Evolutionary conservation across 2,113 vertebrate species (phyloP).

Genomic region (Dicaeum eximium): DNA sequence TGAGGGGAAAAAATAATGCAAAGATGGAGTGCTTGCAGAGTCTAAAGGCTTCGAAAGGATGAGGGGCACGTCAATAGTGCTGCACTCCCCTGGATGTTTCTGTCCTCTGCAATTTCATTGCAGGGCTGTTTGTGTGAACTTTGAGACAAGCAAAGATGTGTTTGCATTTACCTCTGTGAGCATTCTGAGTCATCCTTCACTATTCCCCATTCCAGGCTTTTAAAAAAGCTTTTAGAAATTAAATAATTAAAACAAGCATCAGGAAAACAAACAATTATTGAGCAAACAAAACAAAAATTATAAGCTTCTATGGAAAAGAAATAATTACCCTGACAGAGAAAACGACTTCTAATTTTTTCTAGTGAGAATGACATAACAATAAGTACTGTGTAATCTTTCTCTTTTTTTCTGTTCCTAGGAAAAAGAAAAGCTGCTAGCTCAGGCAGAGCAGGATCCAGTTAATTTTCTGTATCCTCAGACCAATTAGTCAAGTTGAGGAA

Average conservation of each 20-base stretch:
- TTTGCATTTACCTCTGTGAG: background rate
- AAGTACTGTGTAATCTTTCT: background rate
- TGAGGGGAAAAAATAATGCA: background rate
- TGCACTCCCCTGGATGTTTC: accelerated
- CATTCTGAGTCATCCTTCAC: background rate
- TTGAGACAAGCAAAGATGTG: background rate
- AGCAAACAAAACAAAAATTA: background rate
- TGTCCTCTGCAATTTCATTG: background rate
- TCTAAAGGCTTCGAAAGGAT: background rate
- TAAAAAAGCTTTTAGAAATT: background rate
- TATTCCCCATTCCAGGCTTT: background rate
- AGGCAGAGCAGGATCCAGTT: background rate
- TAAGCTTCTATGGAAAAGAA: background rate
- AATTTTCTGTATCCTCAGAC: background rate
- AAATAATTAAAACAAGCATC: background rate
- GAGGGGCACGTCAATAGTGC: accelerated
- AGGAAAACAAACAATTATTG: background rate
- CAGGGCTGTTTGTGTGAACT: background rate
- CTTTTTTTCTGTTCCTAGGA: background rate
- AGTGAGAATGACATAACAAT: background rate
- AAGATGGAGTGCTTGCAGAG: background rate
- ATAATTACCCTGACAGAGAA: background rate
- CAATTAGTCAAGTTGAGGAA: background rate
- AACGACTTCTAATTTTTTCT: background rate
- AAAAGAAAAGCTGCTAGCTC: background rate